phyloP scores from a whole-genome alignment of 2,888 invertebrate genomes.

The Sphinx pinastri region DNA sequence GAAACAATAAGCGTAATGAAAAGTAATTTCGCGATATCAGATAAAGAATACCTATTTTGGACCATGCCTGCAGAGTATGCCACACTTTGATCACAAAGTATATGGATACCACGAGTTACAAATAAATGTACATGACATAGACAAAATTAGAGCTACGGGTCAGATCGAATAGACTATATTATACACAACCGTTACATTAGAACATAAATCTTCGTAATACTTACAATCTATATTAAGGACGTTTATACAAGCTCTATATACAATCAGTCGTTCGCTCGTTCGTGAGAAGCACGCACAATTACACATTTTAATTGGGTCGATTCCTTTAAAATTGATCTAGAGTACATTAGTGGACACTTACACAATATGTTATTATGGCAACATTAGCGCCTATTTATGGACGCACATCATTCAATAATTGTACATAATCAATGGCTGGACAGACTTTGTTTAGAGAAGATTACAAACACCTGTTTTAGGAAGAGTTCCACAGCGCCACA shows the following conservation, averaged over 20 bases:
- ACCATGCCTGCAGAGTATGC: conserved; percentile 44
- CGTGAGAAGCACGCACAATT: conserved; percentile 36
- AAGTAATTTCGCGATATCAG: conserved; percentile 8
- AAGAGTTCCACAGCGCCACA: background rate
- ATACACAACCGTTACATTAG: conserved; percentile 64
- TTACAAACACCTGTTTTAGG: conserved; percentile 2
- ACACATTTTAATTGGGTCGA: conserved; percentile 39
- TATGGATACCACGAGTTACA: conserved; percentile 50
- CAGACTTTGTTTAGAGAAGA: conserved; percentile 38
- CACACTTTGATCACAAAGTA: conserved; percentile 62
- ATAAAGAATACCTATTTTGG: conserved; percentile 15
- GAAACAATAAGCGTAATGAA: conserved; percentile 14
- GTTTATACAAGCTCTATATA: conserved; percentile 63
- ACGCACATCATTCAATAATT: conserved; percentile 57
- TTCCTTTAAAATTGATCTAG: conserved; percentile 25
- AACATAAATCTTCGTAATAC: conserved; percentile 38
- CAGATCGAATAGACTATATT: conserved; percentile 61
- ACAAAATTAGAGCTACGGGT: conserved; percentile 47
- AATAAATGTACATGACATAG: conserved; percentile 24
- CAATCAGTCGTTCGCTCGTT: conserved; percentile 64
- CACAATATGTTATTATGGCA: conserved; percentile 65
- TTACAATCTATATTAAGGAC: conserved; percentile 44
- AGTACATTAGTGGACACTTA: conserved; percentile 47
- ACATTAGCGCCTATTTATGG: conserved; percentile 54
- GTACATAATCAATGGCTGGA: conserved; percentile 64